Evolutionary conservation across 2,888 invertebrate species (phyloP).

Genomic region (Drepanosiphum platanoidis): DNA sequence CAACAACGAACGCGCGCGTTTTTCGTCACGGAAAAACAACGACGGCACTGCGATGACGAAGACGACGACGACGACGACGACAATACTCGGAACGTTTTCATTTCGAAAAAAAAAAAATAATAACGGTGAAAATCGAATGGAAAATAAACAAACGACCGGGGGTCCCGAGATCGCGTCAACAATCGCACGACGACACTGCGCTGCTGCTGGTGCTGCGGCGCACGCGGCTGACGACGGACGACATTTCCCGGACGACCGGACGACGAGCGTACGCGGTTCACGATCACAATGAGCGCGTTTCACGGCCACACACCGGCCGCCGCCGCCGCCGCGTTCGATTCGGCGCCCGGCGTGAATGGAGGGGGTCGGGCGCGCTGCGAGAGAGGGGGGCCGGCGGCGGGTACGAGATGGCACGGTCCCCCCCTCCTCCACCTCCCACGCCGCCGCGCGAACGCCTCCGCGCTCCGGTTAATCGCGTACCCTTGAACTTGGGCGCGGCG

Average conservation of each 20-base stretch:
- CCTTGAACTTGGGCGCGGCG: slow-evolving; percentile 65
- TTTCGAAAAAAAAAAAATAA: no score
- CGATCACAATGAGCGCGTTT: slow-evolving; percentile 61
- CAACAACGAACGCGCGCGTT: no score
- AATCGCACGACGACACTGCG: slow-evolving; percentile 42
- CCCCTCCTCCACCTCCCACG: slow-evolving; percentile 66
- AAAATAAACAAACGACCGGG: no score
- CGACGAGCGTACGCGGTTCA: slow-evolving; percentile 58
- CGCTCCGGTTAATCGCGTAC: slow-evolving; percentile 62
- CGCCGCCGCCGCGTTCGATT: slow-evolving; percentile 39
- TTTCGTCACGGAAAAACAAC: no score
- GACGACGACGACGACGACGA: no score
- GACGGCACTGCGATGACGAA: no score
- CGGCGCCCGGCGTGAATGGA: slow-evolving; percentile 39
- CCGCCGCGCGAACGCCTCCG: slow-evolving; percentile 33
- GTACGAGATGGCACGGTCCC: slow-evolving; percentile 67
- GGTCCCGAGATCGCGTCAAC: no score
- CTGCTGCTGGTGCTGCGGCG: slow-evolving; percentile 19
- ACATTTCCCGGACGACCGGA: slow-evolving; percentile 58
- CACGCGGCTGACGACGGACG: slow-evolving; percentile 35
- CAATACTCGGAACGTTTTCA: no score
- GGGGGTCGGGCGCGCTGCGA: slow-evolving; percentile 21
- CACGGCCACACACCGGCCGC: slow-evolving; percentile 56
- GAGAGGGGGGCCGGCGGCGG: slow-evolving; percentile 27
- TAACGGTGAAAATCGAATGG: no score